Evolutionary conservation across 2,113 vertebrate genomes (phyloP).

Genomic region (Marmota flaviventris): DNA sequence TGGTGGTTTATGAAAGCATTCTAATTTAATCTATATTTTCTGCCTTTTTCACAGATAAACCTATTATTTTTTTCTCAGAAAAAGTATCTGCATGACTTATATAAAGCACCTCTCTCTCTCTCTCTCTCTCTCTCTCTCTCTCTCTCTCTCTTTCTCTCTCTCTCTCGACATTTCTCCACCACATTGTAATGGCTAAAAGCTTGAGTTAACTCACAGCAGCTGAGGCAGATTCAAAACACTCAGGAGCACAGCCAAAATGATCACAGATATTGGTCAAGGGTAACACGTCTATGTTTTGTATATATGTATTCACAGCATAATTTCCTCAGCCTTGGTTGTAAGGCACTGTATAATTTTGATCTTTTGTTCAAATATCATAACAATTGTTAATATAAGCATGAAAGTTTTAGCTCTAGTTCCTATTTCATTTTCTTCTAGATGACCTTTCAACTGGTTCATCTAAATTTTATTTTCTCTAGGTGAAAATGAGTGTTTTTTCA

Average conservation of each 20-base stretch:
- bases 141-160: no score
- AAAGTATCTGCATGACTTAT: background rate
- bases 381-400: background rate
- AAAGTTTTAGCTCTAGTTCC: background rate
- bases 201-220: background rate
- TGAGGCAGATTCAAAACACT: background rate
- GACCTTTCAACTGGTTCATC: background rate
- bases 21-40: background rate
- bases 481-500: background rate
- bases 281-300: no score
- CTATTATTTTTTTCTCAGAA: background rate
- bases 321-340: background rate
- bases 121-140: no score
- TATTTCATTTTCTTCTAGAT: slow-evolving; percentile 40
- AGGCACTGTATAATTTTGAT: background rate
- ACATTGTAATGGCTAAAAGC: background rate
- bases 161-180: background rate
- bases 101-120: background rate
- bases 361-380: background rate
- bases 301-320: background rate
- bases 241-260: background rate
- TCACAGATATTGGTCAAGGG: background rate
- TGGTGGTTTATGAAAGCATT: background rate
- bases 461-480: background rate
- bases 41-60: background rate